Percentiles rank a stretch among this genome's conserved stretches.
Conservation (phyloP, 2,888 invertebrate genomes). For the Minunthozetes semirufus region DNA sequence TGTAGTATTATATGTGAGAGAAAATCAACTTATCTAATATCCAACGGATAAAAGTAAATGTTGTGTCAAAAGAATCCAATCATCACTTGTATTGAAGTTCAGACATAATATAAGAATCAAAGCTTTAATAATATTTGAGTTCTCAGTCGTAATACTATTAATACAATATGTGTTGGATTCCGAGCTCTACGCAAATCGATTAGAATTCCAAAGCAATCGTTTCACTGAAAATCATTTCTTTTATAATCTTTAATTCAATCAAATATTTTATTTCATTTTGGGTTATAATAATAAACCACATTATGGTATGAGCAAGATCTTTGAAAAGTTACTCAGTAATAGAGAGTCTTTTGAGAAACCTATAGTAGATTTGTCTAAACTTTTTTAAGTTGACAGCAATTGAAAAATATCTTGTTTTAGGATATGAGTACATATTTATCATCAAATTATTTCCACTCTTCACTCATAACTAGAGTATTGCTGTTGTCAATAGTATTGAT, state of each 20-base stretch:
- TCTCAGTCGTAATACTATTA: not conserved
- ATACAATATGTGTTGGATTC: not conserved
- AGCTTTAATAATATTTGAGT: conserved; percentile 6
- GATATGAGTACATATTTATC: not conserved
- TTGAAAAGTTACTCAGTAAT: too few relatives aligned
- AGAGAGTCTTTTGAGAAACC: too few relatives aligned
- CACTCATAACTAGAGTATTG: not conserved
- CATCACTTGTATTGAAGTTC: not conserved
- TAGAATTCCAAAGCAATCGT: not conserved
- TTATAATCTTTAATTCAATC: not conserved
- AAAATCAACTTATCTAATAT: not conserved
- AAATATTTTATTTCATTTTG: not conserved
- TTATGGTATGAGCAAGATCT: too few relatives aligned
- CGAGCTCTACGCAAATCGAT: not conserved
- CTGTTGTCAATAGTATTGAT: not conserved
- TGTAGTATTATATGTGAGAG: not conserved
- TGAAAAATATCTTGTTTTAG: too few relatives aligned
- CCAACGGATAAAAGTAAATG: conserved; percentile 1
- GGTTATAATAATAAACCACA: not conserved
- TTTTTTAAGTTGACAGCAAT: too few relatives aligned
- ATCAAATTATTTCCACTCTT: not conserved
- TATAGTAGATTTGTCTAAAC: too few relatives aligned
- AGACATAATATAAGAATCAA: conserved; percentile 14
- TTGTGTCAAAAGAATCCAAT: conserved; percentile 1
- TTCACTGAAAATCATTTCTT: not conserved